These are phyloP conservation scores for Cremastinae sp. DNA, from an alignment of 2,888 invertebrate species.

Conservation along the genomic window DNA sequence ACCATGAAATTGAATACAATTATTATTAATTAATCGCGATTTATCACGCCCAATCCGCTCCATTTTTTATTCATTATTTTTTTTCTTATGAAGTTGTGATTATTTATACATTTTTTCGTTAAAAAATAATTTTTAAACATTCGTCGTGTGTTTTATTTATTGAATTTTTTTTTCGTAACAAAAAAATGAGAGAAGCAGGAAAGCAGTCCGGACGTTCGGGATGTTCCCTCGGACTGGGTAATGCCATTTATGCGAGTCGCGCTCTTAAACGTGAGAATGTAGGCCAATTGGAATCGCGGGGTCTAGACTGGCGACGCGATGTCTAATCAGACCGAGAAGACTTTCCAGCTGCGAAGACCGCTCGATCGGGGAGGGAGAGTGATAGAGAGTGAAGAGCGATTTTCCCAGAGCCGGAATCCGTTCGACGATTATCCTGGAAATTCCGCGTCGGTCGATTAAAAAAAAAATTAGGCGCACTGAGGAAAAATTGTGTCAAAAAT, in stretches of 20 bases:
- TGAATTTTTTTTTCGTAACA: too few species aligned
- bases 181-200: neutral
- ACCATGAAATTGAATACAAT: too few species aligned
- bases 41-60: too few species aligned
- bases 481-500: neutral
- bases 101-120: too few species aligned
- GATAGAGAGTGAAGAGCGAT: slow-evolving; percentile 25
- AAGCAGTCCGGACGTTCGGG: neutral
- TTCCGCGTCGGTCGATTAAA: neutral
- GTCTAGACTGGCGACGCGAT: slow-evolving; percentile 22
- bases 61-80: too few species aligned
- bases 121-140: too few species aligned
- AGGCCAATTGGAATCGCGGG: slow-evolving; percentile 32
- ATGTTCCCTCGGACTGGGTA: neutral
- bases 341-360: slow-evolving; percentile 27
- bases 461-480: neutral
- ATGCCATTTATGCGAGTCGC: neutral
- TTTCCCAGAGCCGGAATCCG: neutral
- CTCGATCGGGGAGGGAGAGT: slow-evolving; percentile 5
- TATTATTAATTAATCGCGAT: too few species aligned
- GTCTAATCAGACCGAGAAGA: slow-evolving; percentile 32
- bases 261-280: slow-evolving; percentile 22
- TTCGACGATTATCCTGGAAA: slow-evolving; percentile 33
- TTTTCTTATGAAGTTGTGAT: too few species aligned
- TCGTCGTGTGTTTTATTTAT: too few species aligned